Conservation (phyloP, 2,888 invertebrate species). For the Synergus gifuensis region DNA sequence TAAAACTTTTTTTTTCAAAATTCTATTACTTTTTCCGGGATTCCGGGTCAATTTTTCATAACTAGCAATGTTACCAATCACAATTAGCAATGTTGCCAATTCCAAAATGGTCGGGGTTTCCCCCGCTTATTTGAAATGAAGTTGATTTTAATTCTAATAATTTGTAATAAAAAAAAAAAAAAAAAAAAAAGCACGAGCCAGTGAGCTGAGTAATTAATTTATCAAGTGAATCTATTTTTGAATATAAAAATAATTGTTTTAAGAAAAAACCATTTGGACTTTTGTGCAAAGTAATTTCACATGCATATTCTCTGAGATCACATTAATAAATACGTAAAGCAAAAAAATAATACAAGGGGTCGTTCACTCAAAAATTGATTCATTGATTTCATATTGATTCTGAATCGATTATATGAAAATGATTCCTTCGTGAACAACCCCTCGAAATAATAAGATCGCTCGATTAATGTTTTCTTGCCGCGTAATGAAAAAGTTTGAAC, state of each 20-base stretch:
- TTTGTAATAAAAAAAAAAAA: too few species aligned
- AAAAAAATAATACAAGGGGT: background rate
- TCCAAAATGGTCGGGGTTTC: too few species aligned
- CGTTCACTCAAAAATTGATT: too few species aligned
- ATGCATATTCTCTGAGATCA: slow-evolving; percentile 20
- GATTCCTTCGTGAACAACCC: too few species aligned
- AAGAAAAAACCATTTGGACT: background rate
- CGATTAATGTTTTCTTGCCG: slow-evolving; percentile 12
- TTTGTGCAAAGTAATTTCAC: background rate
- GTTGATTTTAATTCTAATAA: too few species aligned
- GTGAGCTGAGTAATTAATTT: background rate
- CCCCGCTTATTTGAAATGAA: too few species aligned
- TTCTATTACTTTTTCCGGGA: background rate
- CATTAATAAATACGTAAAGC: background rate
- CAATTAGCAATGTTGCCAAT: too few species aligned
- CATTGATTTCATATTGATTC: too few species aligned
- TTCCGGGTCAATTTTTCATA: background rate
- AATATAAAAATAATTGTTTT: background rate
- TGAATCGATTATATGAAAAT: too few species aligned
- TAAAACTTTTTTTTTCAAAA: background rate
- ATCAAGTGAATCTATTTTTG: background rate
- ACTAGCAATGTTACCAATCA: too few species aligned
- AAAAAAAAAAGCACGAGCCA: background rate
- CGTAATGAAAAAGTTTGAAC: background rate
- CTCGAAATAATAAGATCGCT: background rate